Conservation (phyloP, 2,888 invertebrate genomes). For the Lissonota sp. region DNA sequence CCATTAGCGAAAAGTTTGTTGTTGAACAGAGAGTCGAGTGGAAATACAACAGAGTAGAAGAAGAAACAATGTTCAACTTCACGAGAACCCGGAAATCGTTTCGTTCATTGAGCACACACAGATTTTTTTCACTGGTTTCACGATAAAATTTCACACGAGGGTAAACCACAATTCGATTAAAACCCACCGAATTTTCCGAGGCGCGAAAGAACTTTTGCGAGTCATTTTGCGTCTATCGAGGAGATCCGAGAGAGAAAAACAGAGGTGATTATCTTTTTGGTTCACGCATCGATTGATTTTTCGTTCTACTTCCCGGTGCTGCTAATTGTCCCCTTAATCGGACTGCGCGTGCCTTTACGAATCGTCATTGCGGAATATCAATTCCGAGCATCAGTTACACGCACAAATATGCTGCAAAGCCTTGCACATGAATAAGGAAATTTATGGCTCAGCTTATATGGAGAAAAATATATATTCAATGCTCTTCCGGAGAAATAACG, state of each 20-base stretch:
- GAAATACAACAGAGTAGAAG: neutral
- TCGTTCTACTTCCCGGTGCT: constrained; percentile 13
- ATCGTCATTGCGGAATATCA: constrained; percentile 12
- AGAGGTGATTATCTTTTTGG: constrained; percentile 9
- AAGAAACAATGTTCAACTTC: neutral
- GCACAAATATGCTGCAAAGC: constrained; percentile 24
- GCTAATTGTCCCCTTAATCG: constrained; percentile 52
- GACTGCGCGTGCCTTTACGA: constrained; percentile 11
- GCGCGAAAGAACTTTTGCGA: neutral
- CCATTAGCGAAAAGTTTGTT: too few species aligned
- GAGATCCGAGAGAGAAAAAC: neutral
- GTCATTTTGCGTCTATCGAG: neutral
- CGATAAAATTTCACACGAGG: neutral
- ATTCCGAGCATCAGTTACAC: constrained; percentile 46
- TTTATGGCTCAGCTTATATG: neutral
- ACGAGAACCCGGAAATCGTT: constrained; percentile 49
- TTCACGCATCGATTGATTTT: constrained; percentile 24
- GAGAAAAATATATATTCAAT: constrained; percentile 28
- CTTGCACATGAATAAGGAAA: constrained; percentile 48
- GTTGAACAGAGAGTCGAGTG: neutral
- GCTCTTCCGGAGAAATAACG: constrained; percentile 48
- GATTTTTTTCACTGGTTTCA: neutral
- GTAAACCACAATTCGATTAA: neutral
- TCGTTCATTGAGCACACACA: constrained; percentile 29
- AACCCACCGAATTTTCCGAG: neutral